Percentiles rank a stretch among this genome's conserved stretches.
Conservation (phyloP, 2,797 vertebrate genomes). For the Diglossa cyanea region DNA sequence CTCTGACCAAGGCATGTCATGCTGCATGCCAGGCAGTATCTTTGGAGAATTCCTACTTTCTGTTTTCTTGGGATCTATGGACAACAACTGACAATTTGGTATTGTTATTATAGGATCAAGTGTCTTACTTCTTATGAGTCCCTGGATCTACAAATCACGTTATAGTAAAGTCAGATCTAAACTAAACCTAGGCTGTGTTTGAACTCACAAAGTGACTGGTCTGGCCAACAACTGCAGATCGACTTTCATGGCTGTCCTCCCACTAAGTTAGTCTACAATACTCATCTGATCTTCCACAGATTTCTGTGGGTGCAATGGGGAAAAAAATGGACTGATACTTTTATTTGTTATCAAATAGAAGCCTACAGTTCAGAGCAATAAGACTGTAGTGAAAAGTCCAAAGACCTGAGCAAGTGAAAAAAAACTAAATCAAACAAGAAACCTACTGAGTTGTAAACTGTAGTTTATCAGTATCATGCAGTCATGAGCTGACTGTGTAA, state of each 20-base stretch:
- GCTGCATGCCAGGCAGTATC: neutral
- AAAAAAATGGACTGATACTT: neutral
- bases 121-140: neutral
- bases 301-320: neutral
- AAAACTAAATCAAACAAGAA: conserved; percentile 35
- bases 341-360: conserved; percentile 26
- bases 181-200: neutral
- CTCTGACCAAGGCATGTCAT: neutral
- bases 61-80: neutral
- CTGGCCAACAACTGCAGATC: neutral
- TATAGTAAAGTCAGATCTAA: neutral
- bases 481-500: conserved; percentile 37
- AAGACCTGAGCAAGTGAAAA: conserved; percentile 28
- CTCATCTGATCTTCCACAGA: neutral
- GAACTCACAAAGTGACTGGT: neutral
- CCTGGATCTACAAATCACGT: neutral
- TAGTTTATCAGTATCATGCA: conserved; percentile 49
- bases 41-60: neutral
- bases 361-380: neutral
- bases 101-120: neutral
- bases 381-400: conserved; percentile 10
- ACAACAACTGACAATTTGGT: neutral
- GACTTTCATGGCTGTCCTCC: neutral
- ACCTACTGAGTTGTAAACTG: conserved; percentile 45
- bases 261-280: neutral